Evolutionary conservation across 2,113 vertebrate genomes (phyloP).

Genomic region (Acrocephalus arundinaceus): DNA sequence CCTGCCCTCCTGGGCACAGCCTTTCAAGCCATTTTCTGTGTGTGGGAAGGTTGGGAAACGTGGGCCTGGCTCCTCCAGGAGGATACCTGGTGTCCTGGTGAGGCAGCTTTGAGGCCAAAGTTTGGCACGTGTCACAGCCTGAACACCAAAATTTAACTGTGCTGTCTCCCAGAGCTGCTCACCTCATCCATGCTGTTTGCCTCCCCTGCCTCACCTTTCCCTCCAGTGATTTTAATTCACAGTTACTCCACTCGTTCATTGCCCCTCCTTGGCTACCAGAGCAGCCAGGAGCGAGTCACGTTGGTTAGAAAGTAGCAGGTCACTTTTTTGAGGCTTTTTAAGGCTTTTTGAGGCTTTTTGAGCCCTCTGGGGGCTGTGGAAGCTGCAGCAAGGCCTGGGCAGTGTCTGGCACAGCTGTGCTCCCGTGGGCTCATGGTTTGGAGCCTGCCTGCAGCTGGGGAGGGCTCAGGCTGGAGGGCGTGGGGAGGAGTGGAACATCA

Average conservation of each 20-base stretch:
- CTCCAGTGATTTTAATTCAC: not conserved
- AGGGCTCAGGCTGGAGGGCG: not conserved
- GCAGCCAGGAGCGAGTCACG: accelerated
- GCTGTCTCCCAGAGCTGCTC: not conserved
- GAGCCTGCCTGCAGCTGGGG: not conserved
- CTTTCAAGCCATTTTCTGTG: not conserved
- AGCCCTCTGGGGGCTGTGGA: not conserved
- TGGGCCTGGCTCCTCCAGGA: not conserved
- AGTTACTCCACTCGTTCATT: not conserved
- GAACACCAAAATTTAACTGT: not conserved
- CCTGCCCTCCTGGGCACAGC: not conserved
- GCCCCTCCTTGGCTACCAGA: not conserved
- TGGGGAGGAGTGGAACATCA: not conserved
- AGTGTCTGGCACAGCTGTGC: not conserved
- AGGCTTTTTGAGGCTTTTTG: no score
- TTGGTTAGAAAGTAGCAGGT: not conserved
- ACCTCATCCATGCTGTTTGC: not conserved
- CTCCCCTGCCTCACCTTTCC: not conserved
- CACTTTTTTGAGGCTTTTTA: no score
- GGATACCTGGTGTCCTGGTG: not conserved
- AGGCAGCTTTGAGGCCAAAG: not conserved
- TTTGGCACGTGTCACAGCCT: no score
- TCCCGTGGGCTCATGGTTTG: not conserved
- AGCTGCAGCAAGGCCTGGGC: not conserved
- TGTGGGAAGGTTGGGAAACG: not conserved